Percentiles rank a stretch among this genome's conserved stretches.
These are phyloP conservation scores for Babylonia areolata DNA, from an alignment of 1,140 invertebrate species.

Conservation along the genomic window DNA sequence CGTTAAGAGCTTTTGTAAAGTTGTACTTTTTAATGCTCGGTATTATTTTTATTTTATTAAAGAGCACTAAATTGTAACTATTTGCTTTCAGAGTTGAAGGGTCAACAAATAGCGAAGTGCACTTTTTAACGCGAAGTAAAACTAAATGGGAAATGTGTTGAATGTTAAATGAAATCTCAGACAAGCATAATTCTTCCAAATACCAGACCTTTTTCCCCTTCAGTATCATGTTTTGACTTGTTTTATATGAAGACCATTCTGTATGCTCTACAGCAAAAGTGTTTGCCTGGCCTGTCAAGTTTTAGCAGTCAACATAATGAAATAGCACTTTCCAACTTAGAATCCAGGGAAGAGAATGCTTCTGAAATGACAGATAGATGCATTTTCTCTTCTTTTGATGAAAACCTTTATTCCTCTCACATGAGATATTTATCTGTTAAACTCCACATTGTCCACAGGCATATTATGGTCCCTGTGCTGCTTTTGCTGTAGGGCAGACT, in stretches of 20 bases:
- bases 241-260: not conserved
- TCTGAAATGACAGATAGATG: not conserved
- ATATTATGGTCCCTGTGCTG: too few relatives aligned
- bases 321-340: not conserved
- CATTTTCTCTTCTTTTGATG: not conserved
- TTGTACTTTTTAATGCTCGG: too few relatives aligned
- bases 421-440: too few relatives aligned
- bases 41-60: not conserved
- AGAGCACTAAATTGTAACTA: not conserved
- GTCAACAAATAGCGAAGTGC: not conserved
- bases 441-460: not conserved
- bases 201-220: not conserved
- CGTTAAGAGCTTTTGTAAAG: not conserved
- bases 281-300: not conserved
- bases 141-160: not conserved
- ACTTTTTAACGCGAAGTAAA: too few relatives aligned
- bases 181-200: not conserved
- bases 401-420: not conserved
- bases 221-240: not conserved
- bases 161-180: not conserved
- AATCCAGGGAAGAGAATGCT: too few relatives aligned
- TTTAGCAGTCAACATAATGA: not conserved
- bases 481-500: too few relatives aligned
- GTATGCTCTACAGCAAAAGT: not conserved
- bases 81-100: not conserved